Conservation (phyloP, 2,113 vertebrate genomes). For the Gorsachius goisagi region DNA sequence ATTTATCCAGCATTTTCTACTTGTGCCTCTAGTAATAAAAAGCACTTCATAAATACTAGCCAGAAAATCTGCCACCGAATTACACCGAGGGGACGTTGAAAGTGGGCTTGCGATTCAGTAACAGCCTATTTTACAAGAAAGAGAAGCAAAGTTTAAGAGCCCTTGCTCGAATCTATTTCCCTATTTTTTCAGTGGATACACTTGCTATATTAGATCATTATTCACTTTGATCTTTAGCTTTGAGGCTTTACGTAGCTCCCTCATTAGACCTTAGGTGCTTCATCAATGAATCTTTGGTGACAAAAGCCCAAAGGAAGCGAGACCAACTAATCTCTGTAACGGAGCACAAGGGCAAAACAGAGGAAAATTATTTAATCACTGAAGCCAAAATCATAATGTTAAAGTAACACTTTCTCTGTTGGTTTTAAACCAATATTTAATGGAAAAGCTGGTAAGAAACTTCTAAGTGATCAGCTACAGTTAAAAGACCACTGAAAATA, state of each 20-base stretch:
- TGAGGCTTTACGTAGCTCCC: neutral
- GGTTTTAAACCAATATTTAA: neutral
- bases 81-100: fast-evolving
- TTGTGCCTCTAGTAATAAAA: fast-evolving
- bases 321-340: neutral
- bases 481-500: neutral
- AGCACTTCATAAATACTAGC: neutral
- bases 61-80: neutral
- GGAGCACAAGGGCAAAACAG: neutral
- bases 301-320: neutral
- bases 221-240: neutral
- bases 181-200: neutral
- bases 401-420: neutral
- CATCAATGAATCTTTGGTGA: neutral
- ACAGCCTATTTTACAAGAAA: neutral
- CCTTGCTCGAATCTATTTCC: neutral
- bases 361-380: neutral
- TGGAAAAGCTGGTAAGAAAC: neutral
- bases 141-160: neutral
- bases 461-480: neutral
- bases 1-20: neutral
- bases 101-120: neutral
- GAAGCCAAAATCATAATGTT: neutral
- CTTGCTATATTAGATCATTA: neutral
- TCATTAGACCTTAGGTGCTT: neutral